Evolutionary conservation across 1,140 invertebrate genomes (phyloP), one percentile per base, ranked within the genome.

Genomic region (Muscidifurax raptorellus): DNA sequence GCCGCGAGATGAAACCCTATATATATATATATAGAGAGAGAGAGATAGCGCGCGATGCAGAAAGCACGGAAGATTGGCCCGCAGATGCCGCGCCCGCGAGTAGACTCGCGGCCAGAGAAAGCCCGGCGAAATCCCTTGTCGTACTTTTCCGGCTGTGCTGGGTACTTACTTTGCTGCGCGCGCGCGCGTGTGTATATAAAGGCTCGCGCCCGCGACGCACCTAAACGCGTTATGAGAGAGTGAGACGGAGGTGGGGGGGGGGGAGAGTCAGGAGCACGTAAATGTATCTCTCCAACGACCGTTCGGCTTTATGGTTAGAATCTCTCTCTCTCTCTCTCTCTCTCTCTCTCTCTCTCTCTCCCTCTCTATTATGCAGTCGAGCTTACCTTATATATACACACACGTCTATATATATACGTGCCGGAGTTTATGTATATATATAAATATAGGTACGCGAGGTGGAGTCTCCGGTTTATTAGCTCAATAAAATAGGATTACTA

Each of bases 401-500:
- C 44, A 47, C 74, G 22, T 76, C 32, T 18, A 25, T 47, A 40
- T 18, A 72, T n/a, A 40, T 18, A 72, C n/a, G n/a, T n/a, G 0
- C 32, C 13, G 15, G 44, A 18, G 44, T 47, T 1, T 12, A 32
- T 15, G 18, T 30, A 7, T 40, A 15, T 76, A 18, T 76, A 25
- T 40, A 15, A 52, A 18, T 76, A 25, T 76, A 47, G 15, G 40
- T 47, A 44, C 74, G 13, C 18, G 15, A 6, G 79, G 18, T 18
- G 6, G 52, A 59, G 52, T 59, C 6, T 15, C 15, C n/a, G 44
- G 30, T 82, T 82, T 82, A 82, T 76, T 82, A 82, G 80, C 47
- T 66, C 80, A 82, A 82, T 82, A 82, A 82, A 82, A 75, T 82
- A 36, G 72, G 72, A 82, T 82, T 66, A 82, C 72, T 75, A 66